Evolutionary conservation across 2,113 vertebrate genomes (phyloP), one percentile per base, ranked within the genome.

Genomic region (Chaetodon auriga): DNA sequence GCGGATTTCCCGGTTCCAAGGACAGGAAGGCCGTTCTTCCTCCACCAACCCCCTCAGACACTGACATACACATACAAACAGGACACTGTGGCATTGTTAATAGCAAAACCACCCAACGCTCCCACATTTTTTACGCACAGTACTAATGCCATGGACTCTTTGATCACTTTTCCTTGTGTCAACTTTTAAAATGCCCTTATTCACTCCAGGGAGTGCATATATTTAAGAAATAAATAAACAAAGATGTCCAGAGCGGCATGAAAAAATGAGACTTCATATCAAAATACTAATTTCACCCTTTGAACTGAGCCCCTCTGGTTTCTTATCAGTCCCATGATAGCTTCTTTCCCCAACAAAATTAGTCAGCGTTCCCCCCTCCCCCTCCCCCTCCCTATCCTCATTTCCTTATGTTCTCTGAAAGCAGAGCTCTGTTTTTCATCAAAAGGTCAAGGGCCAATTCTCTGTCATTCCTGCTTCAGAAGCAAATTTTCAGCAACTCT

Each of bases 1-100:
- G 84, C 86, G 94, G 95, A 95, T 92, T 93, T 96, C 95, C 95
- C 71, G 86, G 68, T 90, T 93, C 92, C 94, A 95, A 94, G 92
- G 93, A 94, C 95, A 92, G 95, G 94, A 96, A 95, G 84, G 23
- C 66, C 35, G 84, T 81, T 93, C 91, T 95, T 95, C 94, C 94
- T 94, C 78, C 83, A 86, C 81, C 86, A 83, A 38, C 88, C 88
- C 85, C 68, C 80, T 70, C 68, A 83, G 75, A 86, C 77, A 70
- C 64, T 63, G 60, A 91, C 86, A 74, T 57, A 18, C 60, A 75
- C 77, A 64, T 80, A 58, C 10, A 83, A 86, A 84, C 86, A 90
- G 35, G 35, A 23, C 78, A 83, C 46, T 65, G 38, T 83, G 83
- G 75, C 80, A 81, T 30, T 77, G 77, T 80, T 83, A 75, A 83